Evolutionary conservation across 2,113 vertebrate species (phyloP), one percentile per base, ranked within the genome.

Genomic region (Channa maculata): DNA sequence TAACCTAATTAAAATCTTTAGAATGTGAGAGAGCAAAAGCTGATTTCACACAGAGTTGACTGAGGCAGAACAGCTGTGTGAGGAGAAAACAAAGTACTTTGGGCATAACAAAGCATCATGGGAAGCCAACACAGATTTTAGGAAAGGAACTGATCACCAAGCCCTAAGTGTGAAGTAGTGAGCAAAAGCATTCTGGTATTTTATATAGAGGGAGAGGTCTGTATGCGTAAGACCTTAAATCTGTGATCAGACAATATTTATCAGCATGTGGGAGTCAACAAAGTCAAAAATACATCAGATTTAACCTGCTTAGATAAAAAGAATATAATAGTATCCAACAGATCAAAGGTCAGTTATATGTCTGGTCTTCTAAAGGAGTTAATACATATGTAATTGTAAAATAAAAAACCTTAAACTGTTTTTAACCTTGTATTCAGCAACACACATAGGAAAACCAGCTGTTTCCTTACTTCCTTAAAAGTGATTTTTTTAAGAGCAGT

Each of bases 51-150:
- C 59, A 58, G 57, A 24, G 24, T 52, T 11, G 43, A 55, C 36
- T 68, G 44, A 52, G 62, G 57, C 50, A 33, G 41, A 68, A 13
- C 74, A 63, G 46, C 63, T 45, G 51, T 14, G 68, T 36, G 70
- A 33, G 53, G n/a, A 73, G 46, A 55, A 66, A 61, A 64, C 49
- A 71, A 15, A 65, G 33, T 14, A 44, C 45, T 33, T 5, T 9
- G 51, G 24, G 38, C 44, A 33, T 43, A 71, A 74, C 46, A 65
- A 60, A 61, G 59, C 54, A 62, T 55, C 49, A 34, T 57, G 57
- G 71, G 65, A 66, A 48, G 39, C 37, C 52, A 37, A 36, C 14
- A 45, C 12, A 67, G 51, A 45, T 37, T 68, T 34, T 1, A 52
- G 38, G 13, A 57, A 69, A 55, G 49, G 13, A 39, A 58, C 13